Conservation (phyloP, 2,113 vertebrate species). For the Sebastes schlegelii region DNA sequence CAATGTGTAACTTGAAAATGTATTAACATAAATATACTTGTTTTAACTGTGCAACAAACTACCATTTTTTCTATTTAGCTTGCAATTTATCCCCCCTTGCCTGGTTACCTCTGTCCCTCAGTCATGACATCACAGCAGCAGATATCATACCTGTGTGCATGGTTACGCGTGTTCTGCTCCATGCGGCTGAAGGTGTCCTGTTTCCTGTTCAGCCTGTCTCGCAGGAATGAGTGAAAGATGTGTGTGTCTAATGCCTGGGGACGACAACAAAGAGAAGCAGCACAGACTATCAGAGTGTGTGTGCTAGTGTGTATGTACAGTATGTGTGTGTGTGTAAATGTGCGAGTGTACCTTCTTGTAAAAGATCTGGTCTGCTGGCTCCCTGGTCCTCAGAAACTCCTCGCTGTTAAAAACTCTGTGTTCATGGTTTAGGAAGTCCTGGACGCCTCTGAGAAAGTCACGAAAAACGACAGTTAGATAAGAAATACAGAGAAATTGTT, state of each 20-base stretch:
- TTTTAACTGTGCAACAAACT: background rate
- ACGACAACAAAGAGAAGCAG: conserved; percentile 37
- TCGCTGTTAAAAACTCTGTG: conserved; percentile 97
- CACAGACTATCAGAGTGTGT: background rate
- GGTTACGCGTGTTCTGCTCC: conserved; percentile 86
- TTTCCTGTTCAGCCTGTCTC: conserved; percentile 92
- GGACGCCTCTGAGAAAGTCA: conserved; percentile 87
- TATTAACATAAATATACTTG: background rate
- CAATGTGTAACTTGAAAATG: background rate
- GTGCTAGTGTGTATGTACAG: background rate
- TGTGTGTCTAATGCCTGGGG: conserved; percentile 93
- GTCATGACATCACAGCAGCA: conserved; percentile 70
- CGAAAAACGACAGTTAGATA: background rate
- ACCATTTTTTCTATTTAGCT: background rate
- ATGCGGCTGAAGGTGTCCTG: conserved; percentile 90
- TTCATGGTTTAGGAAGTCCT: conserved; percentile 94
- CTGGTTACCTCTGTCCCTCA: background rate
- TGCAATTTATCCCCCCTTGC: background rate
- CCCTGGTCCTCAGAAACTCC: conserved; percentile 93
- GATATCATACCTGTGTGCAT: conserved; percentile 86
- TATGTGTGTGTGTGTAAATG: background rate
- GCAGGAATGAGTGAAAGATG: conserved; percentile 95
- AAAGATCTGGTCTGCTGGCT: conserved; percentile 86
- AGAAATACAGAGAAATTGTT: background rate
- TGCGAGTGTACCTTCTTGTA: conserved; percentile 89